Evolutionary conservation across 2,113 vertebrate genomes (phyloP).

Genomic region (Lycaon pictus): DNA sequence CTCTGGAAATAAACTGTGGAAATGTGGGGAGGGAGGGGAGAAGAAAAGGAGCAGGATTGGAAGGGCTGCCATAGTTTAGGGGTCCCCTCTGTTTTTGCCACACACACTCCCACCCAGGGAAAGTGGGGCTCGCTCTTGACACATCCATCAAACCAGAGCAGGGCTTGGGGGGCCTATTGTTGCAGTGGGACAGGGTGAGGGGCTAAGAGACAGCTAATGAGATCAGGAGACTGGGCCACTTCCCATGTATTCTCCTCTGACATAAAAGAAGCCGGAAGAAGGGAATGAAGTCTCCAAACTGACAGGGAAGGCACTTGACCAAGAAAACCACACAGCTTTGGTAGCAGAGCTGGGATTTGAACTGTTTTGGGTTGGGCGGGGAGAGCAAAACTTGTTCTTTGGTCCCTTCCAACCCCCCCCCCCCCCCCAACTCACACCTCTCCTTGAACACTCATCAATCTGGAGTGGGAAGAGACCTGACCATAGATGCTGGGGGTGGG

Average conservation of each 20-base stretch:
- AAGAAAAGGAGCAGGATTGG: neutral
- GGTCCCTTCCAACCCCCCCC: neutral
- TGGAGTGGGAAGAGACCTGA: neutral
- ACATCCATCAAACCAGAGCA: neutral
- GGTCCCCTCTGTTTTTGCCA: neutral
- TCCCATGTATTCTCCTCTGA: neutral
- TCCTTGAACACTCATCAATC: neutral
- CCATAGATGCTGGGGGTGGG: neutral
- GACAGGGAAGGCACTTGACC: neutral
- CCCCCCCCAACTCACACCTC: neutral
- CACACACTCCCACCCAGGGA: neutral
- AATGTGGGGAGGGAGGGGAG: neutral
- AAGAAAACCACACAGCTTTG: neutral
- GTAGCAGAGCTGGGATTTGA: neutral
- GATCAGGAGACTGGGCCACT: neutral
- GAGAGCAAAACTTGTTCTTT: neutral
- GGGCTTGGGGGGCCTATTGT: neutral
- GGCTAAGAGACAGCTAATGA: neutral
- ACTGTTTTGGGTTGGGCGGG: too few relatives aligned
- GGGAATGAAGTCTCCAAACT: neutral
- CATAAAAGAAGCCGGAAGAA: neutral
- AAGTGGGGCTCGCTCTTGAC: neutral
- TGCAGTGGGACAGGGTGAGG: too few relatives aligned
- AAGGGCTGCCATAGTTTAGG: neutral
- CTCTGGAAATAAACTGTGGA: slow-evolving; percentile 26